phyloP scores from a whole-genome alignment of 2,113 vertebrate genomes.

The Grus americana region DNA sequence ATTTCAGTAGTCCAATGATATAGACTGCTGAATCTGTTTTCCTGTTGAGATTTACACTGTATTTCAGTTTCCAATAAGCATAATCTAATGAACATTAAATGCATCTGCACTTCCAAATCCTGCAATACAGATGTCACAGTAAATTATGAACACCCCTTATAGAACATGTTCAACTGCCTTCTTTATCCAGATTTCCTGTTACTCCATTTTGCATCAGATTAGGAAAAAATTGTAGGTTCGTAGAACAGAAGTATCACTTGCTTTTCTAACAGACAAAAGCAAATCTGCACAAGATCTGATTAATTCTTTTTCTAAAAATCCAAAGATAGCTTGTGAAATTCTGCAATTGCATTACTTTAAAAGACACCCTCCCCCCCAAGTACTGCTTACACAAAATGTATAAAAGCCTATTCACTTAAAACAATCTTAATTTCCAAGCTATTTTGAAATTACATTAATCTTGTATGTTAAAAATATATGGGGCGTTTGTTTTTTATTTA shows the following conservation, averaged over 20 bases:
- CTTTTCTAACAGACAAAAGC: background rate
- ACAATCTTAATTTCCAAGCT: background rate
- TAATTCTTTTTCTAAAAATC: background rate
- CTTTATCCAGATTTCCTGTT: background rate
- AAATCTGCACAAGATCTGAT: background rate
- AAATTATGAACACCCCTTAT: background rate
- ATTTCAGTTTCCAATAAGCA: background rate
- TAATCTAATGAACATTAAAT: background rate
- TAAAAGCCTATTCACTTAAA: background rate
- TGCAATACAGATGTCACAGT: background rate
- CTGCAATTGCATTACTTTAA: background rate
- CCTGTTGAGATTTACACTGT: background rate
- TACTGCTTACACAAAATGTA: background rate
- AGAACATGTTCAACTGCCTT: background rate
- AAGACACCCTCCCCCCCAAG: accelerated
- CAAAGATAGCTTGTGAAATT: background rate
- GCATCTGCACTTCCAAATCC: background rate
- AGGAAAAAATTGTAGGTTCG: background rate
- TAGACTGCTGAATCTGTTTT: background rate
- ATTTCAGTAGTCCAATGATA: background rate
- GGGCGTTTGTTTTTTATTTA: too few relatives aligned
- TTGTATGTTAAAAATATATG: background rate
- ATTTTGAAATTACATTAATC: background rate
- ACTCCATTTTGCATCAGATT: background rate
- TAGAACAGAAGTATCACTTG: background rate